Base-by-base conservation (phyloP, 2,797 vertebrate genomes). In the Momotus momota region DNA sequence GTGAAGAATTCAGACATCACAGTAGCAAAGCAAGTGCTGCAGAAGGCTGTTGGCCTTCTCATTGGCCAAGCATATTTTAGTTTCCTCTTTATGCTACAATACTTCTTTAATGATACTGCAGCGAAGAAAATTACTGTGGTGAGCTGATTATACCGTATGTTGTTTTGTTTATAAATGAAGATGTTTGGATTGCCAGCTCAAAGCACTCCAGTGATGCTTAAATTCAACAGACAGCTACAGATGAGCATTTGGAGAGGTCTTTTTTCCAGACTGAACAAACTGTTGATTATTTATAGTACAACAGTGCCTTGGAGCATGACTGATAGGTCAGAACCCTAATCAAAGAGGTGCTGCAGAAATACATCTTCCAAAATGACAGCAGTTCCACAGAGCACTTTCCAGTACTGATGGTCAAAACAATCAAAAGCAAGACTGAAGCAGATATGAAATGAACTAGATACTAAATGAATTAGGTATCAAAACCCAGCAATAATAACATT, bases 131-230 rank as follows among this genome's bases (percentile, higher is more conserved):
- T 93, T 69, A 86, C 75, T 88, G 33, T 88, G 88, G 80, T 60
- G 48, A 95, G 81, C n/a, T 82, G 78, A 90, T 96, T 84, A 38
- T 82, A 88, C 80, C 20, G 27, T 90, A 90, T 93, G 66, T 51
- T 88, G 77, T 86, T 92, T 92, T 95, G 73, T 92, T 84, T 86
- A 86, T 88, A 93, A 92, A 94, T 88, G 86, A 96, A 88, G 93
- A 79, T 49, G 55, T 82, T 93, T 88, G 77, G 51, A 92, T 90
- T 96, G 78, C 86, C 62, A 93, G 70, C 73, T 92, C 73, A 55
- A 73, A 96, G 86, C 62, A 48, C 86, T 70, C 46, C 69, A 90
- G 86, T 84, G 62, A 66, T 94, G 65, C 73, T 92, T 88, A 66
- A 87, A 95, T 60, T 82, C 70, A 75, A 51, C 48, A 85, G 73